Base-by-base conservation (phyloP, 2,113 vertebrate genomes). In the Brachypteracias leptosomus region DNA sequence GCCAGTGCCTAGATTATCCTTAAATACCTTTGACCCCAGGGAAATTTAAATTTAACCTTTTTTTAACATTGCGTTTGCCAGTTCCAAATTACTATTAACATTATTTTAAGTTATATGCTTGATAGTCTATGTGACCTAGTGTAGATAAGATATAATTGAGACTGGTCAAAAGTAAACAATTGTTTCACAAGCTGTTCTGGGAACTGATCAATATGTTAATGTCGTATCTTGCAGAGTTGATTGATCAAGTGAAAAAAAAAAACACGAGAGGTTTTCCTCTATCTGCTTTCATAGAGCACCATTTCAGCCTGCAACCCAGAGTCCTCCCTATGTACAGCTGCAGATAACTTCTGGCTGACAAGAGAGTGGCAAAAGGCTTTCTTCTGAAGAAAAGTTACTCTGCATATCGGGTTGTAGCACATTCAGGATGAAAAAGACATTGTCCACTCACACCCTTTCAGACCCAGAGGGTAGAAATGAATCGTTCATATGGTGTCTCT, bases 11-110 rank as follows among this genome's bases (percentile, higher is more conserved):
- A 89, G 88, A 89, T 96, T 96, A 96, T 94, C 90, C 88, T 97
- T 89, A 91, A 89, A 79, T 90, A 95, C 84, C 88, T 97, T 96
- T 97, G 96, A 96, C 96, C 95, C 78, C 55, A 72, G 94, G 94
- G 93, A 97, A 96, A 95, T 97, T 90, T 83, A 92, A 95, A 81
- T 84, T 89, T 96, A 91, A 92, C 84, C 51, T 96, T 97, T 96
- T n/a, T 16, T 6, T 93, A 96, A 82, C 82, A 74, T 81, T 74
- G 49, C 58, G 61, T 83, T 94, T 95, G 36, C 92, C 73, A 49
- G 44, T 89, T 95, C 88, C 80, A 91, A 86, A 85, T 93, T 63
- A 80, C 86, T 63, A 8, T 49, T 33, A 20, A 42, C 42, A 52
- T 85, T 89, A 90, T 94, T 97, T 96, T 65, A 78, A 81, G 75